A percentile compares a stretch with the other conserved stretches of the same genome.
These are phyloP conservation scores for Acleris cristana DNA, from an alignment of 2,888 invertebrate species.

Conservation along the genomic window DNA sequence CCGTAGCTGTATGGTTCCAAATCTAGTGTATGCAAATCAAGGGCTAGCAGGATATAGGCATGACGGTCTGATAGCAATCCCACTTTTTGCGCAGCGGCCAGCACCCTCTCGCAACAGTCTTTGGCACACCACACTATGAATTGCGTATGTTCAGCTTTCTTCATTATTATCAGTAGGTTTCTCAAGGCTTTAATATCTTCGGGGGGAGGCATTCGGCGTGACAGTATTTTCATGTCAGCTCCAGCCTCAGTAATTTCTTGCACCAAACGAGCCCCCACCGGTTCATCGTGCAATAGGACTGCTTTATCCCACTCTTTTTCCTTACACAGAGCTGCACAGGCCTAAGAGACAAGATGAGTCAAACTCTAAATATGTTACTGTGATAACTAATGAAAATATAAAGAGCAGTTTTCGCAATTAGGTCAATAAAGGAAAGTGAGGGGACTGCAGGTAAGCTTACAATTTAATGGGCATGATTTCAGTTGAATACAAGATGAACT, in stretches of 20 bases:
- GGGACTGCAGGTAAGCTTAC: too few species aligned
- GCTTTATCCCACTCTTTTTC: slow-evolving; percentile 20
- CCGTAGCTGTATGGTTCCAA: slow-evolving; percentile 33
- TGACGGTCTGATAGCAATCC: slow-evolving; percentile 27
- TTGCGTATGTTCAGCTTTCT: slow-evolving; percentile 28
- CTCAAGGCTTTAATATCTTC: slow-evolving; percentile 16
- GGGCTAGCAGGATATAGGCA: slow-evolving; percentile 24
- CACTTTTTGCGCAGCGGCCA: slow-evolving; percentile 18
- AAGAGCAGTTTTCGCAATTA: background rate
- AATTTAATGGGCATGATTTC: too few species aligned
- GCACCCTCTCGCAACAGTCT: slow-evolving; percentile 19
- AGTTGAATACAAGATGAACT: too few species aligned
- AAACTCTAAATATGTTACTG: too few species aligned
- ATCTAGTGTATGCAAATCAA: slow-evolving; percentile 28
- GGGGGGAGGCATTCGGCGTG: slow-evolving; percentile 18
- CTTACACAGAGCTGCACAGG: slow-evolving; percentile 18
- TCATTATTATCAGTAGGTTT: slow-evolving; percentile 22
- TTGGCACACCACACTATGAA: slow-evolving; percentile 34
- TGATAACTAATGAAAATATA: background rate
- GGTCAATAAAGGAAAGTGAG: too few species aligned
- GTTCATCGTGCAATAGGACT: slow-evolving; percentile 19
- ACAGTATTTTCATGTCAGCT: slow-evolving; percentile 1
- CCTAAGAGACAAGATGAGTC: slow-evolving; percentile 6
- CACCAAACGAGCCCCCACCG: slow-evolving; percentile 13
- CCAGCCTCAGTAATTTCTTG: slow-evolving; percentile 4